Conservation (phyloP, 2,888 invertebrate genomes). For the Zootermopsis nevadensis region DNA sequence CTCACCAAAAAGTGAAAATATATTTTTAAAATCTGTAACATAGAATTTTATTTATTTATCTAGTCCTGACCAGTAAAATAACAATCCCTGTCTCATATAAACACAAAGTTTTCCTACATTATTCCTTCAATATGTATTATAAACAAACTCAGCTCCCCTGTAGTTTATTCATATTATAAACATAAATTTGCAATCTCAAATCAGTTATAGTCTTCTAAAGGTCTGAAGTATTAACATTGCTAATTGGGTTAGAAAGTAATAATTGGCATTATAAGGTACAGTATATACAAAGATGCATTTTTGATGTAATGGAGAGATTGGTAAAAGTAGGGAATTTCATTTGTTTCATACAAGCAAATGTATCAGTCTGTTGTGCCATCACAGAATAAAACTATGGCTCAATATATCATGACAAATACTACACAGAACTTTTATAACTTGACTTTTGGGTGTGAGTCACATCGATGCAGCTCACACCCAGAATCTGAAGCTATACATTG, state of each 20-base stretch:
- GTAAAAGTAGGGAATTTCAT: neutral
- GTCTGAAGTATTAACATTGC: neutral
- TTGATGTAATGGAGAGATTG: neutral
- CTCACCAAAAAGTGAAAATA: conserved; percentile 36
- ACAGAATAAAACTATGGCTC: neutral
- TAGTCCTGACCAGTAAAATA: conserved; percentile 19
- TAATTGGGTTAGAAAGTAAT: neutral
- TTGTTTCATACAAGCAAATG: neutral
- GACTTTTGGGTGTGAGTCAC: too few relatives aligned
- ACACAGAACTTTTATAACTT: too few relatives aligned
- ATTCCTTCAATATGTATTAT: neutral
- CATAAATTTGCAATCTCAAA: neutral
- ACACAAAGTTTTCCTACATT: neutral
- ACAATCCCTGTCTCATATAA: conserved; percentile 21
- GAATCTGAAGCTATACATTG: too few relatives aligned
- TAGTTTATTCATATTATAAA: neutral
- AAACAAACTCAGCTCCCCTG: conserved; percentile 13
- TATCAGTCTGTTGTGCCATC: neutral
- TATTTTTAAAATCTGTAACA: conserved; percentile 31
- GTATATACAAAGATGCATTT: neutral
- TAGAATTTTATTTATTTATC: conserved; percentile 8
- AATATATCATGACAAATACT: neutral
- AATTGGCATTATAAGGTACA: neutral
- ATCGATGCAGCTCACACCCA: too few relatives aligned
- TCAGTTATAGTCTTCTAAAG: neutral